Conservation (phyloP, 2,113 vertebrate species). For the Mustela nigripes region DNA sequence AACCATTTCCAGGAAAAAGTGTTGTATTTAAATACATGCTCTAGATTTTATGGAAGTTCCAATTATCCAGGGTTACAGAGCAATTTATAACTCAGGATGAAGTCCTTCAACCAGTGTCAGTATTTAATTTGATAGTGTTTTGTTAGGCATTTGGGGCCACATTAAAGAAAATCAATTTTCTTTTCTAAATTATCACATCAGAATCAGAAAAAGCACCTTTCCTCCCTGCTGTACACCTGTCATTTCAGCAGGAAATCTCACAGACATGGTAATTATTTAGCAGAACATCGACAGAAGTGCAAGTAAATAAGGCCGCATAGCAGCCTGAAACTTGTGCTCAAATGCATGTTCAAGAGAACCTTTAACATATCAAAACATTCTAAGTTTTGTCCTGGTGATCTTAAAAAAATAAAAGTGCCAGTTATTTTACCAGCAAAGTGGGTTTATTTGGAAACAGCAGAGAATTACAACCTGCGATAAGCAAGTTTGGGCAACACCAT, state of each 20-base stretch:
- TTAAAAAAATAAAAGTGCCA: not conserved
- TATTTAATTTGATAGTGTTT: slow-evolving; percentile 10
- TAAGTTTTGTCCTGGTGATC: not conserved
- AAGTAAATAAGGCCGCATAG: not conserved
- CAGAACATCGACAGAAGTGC: not conserved
- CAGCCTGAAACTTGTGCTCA: not conserved
- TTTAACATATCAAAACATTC: not conserved
- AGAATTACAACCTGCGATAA: not conserved
- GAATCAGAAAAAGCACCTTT: not conserved
- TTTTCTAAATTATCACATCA: not conserved
- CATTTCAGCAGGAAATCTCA: not conserved
- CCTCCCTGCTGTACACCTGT: no score
- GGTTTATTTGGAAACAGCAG: not conserved
- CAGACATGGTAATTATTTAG: not conserved
- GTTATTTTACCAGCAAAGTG: not conserved
- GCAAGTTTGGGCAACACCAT: not conserved
- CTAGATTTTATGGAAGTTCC: not conserved
- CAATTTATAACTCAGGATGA: not conserved
- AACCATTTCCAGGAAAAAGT: not conserved
- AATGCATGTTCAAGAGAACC: not conserved
- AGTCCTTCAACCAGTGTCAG: not conserved
- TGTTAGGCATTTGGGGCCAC: not conserved
- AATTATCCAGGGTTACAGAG: not conserved
- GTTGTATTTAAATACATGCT: not conserved
- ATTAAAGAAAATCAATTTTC: slow-evolving; percentile 8